Percentiles rank a stretch among this genome's conserved stretches.
Evolutionary conservation across 2,888 invertebrate genomes (phyloP).

Genomic region (Andrena marginata): DNA sequence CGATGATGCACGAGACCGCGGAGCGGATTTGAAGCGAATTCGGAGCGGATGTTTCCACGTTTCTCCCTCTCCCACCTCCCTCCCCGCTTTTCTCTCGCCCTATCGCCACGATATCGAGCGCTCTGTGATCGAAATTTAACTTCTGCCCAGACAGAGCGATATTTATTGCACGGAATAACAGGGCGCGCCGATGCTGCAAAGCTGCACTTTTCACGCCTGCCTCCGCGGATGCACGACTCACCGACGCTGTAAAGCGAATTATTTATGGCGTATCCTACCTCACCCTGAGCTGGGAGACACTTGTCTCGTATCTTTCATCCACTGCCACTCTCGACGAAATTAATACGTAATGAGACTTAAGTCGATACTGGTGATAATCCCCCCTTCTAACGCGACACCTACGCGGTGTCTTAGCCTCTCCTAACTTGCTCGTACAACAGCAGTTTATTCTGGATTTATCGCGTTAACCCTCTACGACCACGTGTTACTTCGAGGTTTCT

Average conservation of each 20-base stretch:
- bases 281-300: too few species aligned
- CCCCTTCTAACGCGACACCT: too few species aligned
- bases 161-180: conserved; percentile 59
- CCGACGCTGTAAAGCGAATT: conserved; percentile 52
- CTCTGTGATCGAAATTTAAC: conserved; percentile 51
- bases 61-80: not conserved
- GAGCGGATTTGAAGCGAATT: conserved; percentile 19
- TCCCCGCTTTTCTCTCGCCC: not conserved
- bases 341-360: too few species aligned
- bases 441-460: too few species aligned
- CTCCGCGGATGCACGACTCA: conserved; percentile 57
- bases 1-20: not conserved
- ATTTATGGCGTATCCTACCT: conserved; percentile 42
- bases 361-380: too few species aligned
- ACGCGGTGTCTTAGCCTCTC: too few species aligned
- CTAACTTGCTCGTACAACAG: too few species aligned
- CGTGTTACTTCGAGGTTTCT: too few species aligned
- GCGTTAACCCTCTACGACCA: too few species aligned
- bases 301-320: not conserved
- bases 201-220: conserved; percentile 48
- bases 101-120: conserved; percentile 6
- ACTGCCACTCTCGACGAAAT: too few species aligned
- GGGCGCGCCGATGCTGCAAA: conserved; percentile 28
- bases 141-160: conserved; percentile 28
- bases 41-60: not conserved